Percentiles rank a stretch among this genome's conserved stretches.
phyloP scores from a whole-genome alignment of 2,797 vertebrate species.

The Choloepus didactylus region DNA sequence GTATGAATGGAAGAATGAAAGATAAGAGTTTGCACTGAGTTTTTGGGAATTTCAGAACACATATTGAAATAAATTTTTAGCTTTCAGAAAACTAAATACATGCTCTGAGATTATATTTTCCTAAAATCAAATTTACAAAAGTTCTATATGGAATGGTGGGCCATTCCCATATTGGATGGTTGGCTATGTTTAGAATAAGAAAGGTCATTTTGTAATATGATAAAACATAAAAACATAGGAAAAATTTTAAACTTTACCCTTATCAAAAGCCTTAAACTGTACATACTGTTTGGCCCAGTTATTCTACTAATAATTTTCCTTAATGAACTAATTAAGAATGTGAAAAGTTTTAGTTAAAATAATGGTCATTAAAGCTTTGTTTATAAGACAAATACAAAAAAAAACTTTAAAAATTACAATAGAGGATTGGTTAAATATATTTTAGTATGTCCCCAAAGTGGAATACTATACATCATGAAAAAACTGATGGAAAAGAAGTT shows the following conservation, averaged over 20 bases:
- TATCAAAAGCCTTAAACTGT: not conserved
- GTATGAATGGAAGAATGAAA: not conserved
- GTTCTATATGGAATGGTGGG: not conserved
- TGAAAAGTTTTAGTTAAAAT: not conserved
- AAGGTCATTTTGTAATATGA: rapidly evolving
- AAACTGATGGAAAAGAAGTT: not conserved
- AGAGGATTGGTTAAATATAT: not conserved
- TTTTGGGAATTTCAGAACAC: not conserved
- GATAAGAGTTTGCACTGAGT: not conserved
- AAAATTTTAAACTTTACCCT: rapidly evolving
- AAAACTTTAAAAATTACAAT: not conserved
- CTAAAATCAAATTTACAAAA: not conserved
- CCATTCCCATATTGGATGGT: rapidly evolving
- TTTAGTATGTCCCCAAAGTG: not conserved
- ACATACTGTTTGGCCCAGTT: not conserved
- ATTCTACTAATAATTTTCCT: not conserved
- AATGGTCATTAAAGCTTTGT: not conserved
- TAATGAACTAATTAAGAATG: not conserved
- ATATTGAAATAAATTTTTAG: not conserved
- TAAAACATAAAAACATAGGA: rapidly evolving
- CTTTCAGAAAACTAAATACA: not conserved
- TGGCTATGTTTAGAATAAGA: not conserved
- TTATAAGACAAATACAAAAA: not conserved
- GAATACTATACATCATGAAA: not conserved
- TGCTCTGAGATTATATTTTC: not conserved